A percentile compares a stretch with the other conserved stretches of the same genome.
These are phyloP conservation scores for pig (Sus scrofa) DNA, from an alignment of 2,113 vertebrate genomes.

Conservation along the genomic window DNA sequence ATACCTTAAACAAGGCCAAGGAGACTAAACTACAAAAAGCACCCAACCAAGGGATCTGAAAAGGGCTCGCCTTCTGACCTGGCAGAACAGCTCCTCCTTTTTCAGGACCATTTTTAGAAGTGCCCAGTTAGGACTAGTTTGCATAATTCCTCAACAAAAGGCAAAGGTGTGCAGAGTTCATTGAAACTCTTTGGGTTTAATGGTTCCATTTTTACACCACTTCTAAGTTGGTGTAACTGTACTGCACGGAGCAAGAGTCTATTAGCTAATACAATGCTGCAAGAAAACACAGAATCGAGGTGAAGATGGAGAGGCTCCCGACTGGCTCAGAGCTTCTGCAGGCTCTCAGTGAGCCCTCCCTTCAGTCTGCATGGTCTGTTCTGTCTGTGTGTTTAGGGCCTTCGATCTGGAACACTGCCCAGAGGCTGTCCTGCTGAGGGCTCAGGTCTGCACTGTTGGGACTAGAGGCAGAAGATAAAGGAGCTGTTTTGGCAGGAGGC, in stretches of 20 bases:
- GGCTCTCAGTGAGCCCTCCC: not conserved
- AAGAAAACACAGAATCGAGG: not conserved
- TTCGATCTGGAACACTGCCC: not conserved
- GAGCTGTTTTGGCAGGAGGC: not conserved
- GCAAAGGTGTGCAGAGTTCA: not conserved
- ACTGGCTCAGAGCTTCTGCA: not conserved
- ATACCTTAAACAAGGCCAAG: not conserved
- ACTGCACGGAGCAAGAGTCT: rapidly evolving
- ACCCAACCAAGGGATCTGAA: not conserved
- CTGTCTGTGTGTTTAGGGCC: not conserved
- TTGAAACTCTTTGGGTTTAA: not conserved
- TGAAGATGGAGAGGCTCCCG: not conserved
- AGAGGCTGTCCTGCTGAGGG: not conserved
- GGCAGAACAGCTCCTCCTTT: not conserved
- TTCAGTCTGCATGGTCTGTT: not conserved
- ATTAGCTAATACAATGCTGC: not conserved
- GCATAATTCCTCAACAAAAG: not conserved
- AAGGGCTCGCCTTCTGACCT: not conserved
- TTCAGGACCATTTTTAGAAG: not conserved
- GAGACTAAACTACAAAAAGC: no score
- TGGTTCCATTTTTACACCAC: not conserved
- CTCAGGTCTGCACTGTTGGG: not conserved
- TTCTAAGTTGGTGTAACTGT: not conserved
- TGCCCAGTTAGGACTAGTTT: not conserved
- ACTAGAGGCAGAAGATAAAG: not conserved